phyloP scores from a whole-genome alignment of 2,888 invertebrate genomes.

The Eumerus sabulonum region DNA sequence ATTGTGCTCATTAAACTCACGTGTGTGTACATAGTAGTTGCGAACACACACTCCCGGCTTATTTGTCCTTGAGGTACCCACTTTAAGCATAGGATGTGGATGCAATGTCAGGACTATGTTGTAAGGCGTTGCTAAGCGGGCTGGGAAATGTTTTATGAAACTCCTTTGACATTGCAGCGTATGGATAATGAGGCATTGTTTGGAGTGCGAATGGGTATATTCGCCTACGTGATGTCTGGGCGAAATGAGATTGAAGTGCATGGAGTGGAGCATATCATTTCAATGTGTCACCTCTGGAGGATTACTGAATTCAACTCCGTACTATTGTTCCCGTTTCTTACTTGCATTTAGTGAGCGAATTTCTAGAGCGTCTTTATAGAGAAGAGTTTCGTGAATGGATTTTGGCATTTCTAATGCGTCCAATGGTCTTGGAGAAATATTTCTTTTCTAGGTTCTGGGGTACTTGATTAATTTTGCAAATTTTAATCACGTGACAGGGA shows the following conservation, averaged over 20 bases:
- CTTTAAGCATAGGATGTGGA: background rate
- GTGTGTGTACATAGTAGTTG: background rate
- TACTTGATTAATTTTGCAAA: too few relatives aligned
- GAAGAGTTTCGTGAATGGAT: too few relatives aligned
- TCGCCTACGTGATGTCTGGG: background rate
- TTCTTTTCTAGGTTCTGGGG: too few relatives aligned
- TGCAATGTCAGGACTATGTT: conserved; percentile 29
- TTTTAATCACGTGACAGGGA: too few relatives aligned
- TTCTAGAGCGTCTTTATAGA: too few relatives aligned
- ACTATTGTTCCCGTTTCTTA: too few relatives aligned
- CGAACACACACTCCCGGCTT: too few relatives aligned
- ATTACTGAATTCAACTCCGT: too few relatives aligned
- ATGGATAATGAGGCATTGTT: conserved; percentile 12
- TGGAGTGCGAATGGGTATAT: background rate
- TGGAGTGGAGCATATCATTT: background rate
- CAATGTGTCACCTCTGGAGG: background rate
- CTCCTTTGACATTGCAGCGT: conserved; percentile 9
- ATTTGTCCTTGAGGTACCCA: conserved; percentile 46
- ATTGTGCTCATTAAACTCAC: conserved; percentile 54
- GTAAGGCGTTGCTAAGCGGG: background rate
- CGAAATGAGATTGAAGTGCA: conserved; percentile 11
- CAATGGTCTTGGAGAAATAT: too few relatives aligned
- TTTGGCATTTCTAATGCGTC: too few relatives aligned
- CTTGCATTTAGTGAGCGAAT: too few relatives aligned
- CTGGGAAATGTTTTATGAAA: conserved; percentile 11